Conservation (phyloP, 2,797 vertebrate species). For the Pangasius djambal region DNA sequence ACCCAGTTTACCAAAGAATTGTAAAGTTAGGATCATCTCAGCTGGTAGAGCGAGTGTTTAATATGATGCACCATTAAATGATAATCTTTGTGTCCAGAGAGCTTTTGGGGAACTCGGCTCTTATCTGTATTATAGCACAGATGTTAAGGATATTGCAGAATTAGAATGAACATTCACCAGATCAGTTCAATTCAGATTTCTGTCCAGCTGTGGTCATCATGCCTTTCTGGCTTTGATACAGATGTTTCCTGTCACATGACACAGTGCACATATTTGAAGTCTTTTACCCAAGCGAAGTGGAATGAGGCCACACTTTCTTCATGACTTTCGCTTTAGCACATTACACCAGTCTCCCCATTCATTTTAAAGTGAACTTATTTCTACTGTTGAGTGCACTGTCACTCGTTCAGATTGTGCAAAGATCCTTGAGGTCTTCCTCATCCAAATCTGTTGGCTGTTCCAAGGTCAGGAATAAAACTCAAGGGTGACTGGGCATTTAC, state of each 20-base stretch:
- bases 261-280: conserved; percentile 14
- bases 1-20: neutral
- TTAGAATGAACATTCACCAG: neutral
- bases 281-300: neutral
- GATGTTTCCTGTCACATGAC: conserved; percentile 54
- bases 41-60: neutral
- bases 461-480: neutral
- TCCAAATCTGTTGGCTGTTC: neutral
- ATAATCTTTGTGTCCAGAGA: neutral
- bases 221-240: conserved; percentile 46
- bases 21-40: neutral
- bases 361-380: neutral
- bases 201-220: conserved; percentile 56
- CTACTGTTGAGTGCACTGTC: neutral
- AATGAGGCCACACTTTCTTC: neutral
- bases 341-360: neutral
- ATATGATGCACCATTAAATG: no score
- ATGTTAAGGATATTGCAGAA: conserved; percentile 18
- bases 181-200: neutral
- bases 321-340: neutral
- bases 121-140: neutral
- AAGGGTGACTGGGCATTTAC: neutral
- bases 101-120: neutral
- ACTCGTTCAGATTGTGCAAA: neutral
- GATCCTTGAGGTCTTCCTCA: neutral